Conservation (phyloP, 2,888 invertebrate species). For the Aphidius colemani region DNA sequence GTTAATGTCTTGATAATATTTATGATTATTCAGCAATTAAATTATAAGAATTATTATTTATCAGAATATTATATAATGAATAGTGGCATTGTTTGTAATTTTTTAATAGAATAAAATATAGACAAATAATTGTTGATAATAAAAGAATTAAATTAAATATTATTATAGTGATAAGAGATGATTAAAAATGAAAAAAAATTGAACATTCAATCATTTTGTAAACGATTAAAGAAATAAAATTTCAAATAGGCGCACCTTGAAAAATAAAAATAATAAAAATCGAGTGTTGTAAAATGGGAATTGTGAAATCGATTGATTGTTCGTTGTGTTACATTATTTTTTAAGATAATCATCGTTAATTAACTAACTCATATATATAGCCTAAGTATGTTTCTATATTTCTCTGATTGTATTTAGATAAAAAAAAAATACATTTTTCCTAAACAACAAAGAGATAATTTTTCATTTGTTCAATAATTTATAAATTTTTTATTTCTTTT, state of each 20-base stretch:
- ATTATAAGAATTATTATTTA: neutral
- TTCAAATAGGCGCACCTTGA: constrained; percentile 5
- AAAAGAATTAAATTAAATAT: neutral
- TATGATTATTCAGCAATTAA: no score
- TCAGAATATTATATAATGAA: neutral
- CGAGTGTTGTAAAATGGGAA: constrained; percentile 27
- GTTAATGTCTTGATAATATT: no score
- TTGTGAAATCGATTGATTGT: constrained; percentile 24
- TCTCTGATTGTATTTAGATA: neutral
- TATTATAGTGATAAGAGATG: constrained; percentile 8
- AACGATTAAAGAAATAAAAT: neutral
- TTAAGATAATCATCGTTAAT: constrained; percentile 22
- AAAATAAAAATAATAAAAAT: constrained; percentile 4
- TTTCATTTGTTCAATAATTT: constrained; percentile 2
- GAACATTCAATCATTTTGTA: neutral
- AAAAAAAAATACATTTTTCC: constrained; percentile 6
- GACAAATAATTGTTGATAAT: neutral
- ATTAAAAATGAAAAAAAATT: constrained; percentile 7
- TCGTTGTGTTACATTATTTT: constrained; percentile 8
- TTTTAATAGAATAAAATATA: neutral
- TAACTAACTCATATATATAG: neutral
- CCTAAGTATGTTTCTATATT: no score
- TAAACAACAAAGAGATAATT: neutral
- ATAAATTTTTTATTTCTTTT: neutral
- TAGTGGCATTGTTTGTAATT: constrained; percentile 2